phyloP scores from a whole-genome alignment of 2,888 invertebrate species.

The Dromius quadrimaculatus region DNA sequence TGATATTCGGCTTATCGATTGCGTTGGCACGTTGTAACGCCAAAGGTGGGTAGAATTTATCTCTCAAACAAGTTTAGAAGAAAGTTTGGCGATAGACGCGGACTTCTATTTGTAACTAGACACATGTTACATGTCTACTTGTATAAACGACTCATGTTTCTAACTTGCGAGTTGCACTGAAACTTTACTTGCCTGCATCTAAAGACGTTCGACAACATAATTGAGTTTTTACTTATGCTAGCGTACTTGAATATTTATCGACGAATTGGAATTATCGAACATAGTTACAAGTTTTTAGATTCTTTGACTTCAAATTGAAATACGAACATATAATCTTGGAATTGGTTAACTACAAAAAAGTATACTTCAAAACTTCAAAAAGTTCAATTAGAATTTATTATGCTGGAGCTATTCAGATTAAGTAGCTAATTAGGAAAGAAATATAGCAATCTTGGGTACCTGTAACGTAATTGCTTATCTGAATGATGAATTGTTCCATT shows the following conservation, averaged over 20 bases:
- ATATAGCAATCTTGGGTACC: too few relatives aligned
- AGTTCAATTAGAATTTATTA: too few relatives aligned
- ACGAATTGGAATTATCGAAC: not conserved
- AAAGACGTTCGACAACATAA: constrained; percentile 26
- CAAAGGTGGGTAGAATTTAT: constrained; percentile 40
- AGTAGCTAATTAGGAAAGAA: too few relatives aligned
- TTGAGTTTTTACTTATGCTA: constrained; percentile 27
- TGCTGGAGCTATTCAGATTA: too few relatives aligned
- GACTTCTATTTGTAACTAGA: constrained; percentile 8
- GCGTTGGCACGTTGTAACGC: constrained; percentile 20
- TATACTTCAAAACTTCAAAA: too few relatives aligned
- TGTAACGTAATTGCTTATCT: too few relatives aligned
- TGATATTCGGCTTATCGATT: constrained; percentile 29
- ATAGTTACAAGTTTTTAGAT: not conserved
- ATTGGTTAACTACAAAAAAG: too few relatives aligned
- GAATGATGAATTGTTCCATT: too few relatives aligned
- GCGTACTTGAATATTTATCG: constrained; percentile 25
- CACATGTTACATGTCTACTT: constrained; percentile 27
- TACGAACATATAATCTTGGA: too few relatives aligned
- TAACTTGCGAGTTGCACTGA: constrained; percentile 14
- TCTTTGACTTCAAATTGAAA: too few relatives aligned
- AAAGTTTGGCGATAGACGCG: constrained; percentile 14
- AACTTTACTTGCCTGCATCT: not conserved
- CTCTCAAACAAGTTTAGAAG: constrained; percentile 18
- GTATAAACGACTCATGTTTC: constrained; percentile 39